A percentile compares a stretch with the other conserved stretches of the same genome.
phyloP scores from a whole-genome alignment of 2,888 invertebrate species.

The Caenorhabditis parvicauda region DNA sequence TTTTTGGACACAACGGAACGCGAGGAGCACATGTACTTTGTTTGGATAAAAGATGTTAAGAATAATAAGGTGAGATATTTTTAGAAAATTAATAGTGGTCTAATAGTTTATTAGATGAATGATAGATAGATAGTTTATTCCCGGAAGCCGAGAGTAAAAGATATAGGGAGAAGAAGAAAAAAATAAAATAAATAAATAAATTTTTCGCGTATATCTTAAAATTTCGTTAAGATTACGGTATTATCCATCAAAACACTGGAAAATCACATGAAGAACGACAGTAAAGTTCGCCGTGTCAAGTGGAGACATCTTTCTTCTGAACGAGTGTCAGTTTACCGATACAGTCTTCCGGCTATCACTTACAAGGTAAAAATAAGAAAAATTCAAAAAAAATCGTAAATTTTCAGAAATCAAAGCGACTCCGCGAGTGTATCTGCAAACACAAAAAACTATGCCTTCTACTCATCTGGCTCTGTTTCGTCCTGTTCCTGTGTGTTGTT shows the following conservation, averaged over 20 bases:
- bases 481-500: constrained; percentile 37
- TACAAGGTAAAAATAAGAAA: constrained; percentile 19
- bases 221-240: constrained; percentile 36
- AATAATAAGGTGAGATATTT: constrained; percentile 14
- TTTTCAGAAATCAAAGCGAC: constrained; percentile 30
- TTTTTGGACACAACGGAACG: constrained; percentile 37
- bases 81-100: background rate
- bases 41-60: constrained; percentile 37
- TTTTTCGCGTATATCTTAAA: background rate
- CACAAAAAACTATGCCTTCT: constrained; percentile 40
- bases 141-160: too few species aligned
- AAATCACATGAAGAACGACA: constrained; percentile 38
- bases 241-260: constrained; percentile 40
- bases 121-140: too few species aligned
- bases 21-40: constrained; percentile 38
- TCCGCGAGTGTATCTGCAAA: constrained; percentile 22
- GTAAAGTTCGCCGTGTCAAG: constrained; percentile 38
- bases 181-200: background rate
- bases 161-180: background rate
- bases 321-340: constrained; percentile 38
- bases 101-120: background rate
- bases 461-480: constrained; percentile 38
- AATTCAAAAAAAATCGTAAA: background rate
- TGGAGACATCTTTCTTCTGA: constrained; percentile 42
- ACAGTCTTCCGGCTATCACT: constrained; percentile 37